Base-by-base conservation (phyloP, 2,888 invertebrate species). In the Mesorhabditis belari region DNA sequence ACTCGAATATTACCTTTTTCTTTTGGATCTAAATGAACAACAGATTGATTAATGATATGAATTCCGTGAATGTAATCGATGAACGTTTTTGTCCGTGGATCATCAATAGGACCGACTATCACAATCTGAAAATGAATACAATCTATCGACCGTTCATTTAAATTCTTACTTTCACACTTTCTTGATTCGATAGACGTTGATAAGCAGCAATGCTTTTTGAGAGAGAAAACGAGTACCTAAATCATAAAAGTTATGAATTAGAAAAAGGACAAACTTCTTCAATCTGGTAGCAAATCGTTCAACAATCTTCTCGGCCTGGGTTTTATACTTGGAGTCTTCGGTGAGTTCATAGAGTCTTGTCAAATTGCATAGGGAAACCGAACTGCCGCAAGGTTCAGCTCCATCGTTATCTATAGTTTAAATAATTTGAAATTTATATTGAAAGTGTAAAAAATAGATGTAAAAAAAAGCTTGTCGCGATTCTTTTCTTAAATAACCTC, bases 311-410 rank as follows among this genome's bases (percentile, higher is more conserved):
- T 66, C 60, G 1, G 76, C 76, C 26, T 59, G 63, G 17, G 84
- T 80, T 5, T 81, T 79, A 79, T 86, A 84, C 19, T 87, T 87
- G 0, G 72, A 58, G 35, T 87, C 85, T 77, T 88, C 87, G 78
- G 90, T 88, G 26, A 83, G 73, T 0, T 66, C 69, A 23, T 68
- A 63, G 2, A 77, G 53, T 54, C 90, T 85, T 28, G 89, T 85
- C 19, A 92, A 84, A 83, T 94, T 94, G 76, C 87, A 86, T 23
- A 89, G 88, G 0, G 92, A 85, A 0, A 93, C 88, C 52, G 92
- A 92, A 82, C 94, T 94, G 29, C 92, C 90, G 49, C 89, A 89
- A 0, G 94, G 94, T 80, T 95, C 93, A 0, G 93, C 93, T 17
- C 92, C 92, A 81, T 95, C 94, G 82, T 91, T 90, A 81, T 91